Base-by-base conservation (phyloP, 2,113 vertebrate genomes). In the Psilopogon haemacephalus region DNA sequence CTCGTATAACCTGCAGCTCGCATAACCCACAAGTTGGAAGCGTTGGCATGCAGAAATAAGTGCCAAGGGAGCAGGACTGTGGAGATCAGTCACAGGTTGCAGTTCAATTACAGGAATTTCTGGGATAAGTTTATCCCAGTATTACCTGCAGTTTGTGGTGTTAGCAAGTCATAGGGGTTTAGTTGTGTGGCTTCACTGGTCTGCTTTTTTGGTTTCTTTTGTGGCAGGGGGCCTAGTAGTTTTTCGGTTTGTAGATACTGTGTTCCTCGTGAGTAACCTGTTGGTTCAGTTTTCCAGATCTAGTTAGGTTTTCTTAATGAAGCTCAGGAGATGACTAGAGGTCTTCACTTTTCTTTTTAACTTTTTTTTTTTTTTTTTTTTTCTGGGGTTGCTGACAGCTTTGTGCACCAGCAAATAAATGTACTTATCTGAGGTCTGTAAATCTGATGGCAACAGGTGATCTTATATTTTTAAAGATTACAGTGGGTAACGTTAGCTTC, bases 391-490 rank as follows among this genome's bases (percentile, higher is more conserved):
- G 90, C 76, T 93, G 72, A 42, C 79, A 88, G 79, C 72, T 92
- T 95, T 93, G 95, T 88, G 75, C 89, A 60, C 85, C 65, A 56
- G 77, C 72, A 87, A 92, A 79, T 71, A 89, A 85, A 68, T 69
- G 77, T 73, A 83, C 64, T 35, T 70, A 68, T 83, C 79, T 74
- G 91, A 71, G 85, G 58, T 88, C 69, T 71, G 72, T 94, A 95
- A 96, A 93, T 84, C 85, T 93, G 75, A 78, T 59, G 20, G 82
- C 65, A 78, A 35, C 93, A 96, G 93, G 91, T 96, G 94, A 89
- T 94, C 79, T 88, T 93, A 58, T 21, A 89, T 94, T 93, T 92
- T 89, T 94, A 77, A 94, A 92, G 67, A 90, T 91, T 76, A 74
- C 89, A 93, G 74, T 42, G 87, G 86, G 83, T 92, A 79, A 80